These are phyloP conservation scores for Spea bombifrons DNA, from an alignment of 2,113 vertebrate species.

Conservation along the genomic window DNA sequence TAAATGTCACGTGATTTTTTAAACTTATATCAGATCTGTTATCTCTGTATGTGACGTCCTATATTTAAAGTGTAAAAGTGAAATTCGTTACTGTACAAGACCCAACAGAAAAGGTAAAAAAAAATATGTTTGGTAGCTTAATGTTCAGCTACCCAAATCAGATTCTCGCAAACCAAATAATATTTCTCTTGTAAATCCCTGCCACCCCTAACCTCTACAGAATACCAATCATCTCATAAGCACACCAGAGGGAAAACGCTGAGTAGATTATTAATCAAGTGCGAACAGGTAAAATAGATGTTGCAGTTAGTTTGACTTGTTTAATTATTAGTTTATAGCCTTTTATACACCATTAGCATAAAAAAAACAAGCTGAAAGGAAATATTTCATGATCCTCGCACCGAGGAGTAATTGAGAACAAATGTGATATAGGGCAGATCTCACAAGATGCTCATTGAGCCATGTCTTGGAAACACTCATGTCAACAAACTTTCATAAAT, in stretches of 20 bases:
- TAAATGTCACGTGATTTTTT: too few species aligned
- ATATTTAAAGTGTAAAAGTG: background rate
- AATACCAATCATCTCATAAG: slow-evolving; percentile 4
- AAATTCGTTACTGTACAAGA: background rate
- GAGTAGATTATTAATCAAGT: slow-evolving; percentile 22
- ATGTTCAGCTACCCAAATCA: background rate
- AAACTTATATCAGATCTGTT: too few species aligned
- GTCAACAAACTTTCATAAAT: slow-evolving; percentile 42
- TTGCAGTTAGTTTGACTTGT: slow-evolving; percentile 19
- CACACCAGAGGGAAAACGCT: slow-evolving; percentile 6
- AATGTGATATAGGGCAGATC: slow-evolving; percentile 2
- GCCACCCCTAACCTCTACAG: slow-evolving; percentile 16
- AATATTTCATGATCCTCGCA: background rate
- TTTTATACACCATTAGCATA: slow-evolving; percentile 17
- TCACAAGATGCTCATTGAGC: slow-evolving; percentile 5
- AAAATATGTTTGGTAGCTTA: background rate
- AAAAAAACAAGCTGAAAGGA: background rate
- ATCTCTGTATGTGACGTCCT: background rate
- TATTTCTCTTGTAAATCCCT: slow-evolving; percentile 1
- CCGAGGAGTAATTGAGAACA: slow-evolving; percentile 3
- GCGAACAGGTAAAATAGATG: slow-evolving; percentile 18
- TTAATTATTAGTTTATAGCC: slow-evolving; percentile 34
- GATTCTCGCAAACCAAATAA: background rate
- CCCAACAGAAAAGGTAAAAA: background rate
- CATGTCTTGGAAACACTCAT: background rate